Percentiles rank a stretch among this genome's conserved stretches.
Evolutionary conservation across 1,140 invertebrate species (phyloP).

Genomic region (Nephila pilipes): DNA sequence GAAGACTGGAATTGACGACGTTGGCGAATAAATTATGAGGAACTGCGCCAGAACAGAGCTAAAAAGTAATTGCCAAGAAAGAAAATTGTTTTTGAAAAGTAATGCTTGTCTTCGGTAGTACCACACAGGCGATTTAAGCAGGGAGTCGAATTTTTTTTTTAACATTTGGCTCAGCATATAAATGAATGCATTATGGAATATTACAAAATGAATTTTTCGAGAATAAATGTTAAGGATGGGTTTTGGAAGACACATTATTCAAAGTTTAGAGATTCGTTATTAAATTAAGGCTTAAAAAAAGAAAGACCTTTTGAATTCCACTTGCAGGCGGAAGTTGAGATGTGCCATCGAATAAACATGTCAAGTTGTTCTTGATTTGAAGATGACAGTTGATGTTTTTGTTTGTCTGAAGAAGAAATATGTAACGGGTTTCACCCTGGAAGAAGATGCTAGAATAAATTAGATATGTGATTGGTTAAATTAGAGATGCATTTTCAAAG

Average conservation of each 20-base stretch:
- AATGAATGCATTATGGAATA: constrained; percentile 64
- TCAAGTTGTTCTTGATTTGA: neutral
- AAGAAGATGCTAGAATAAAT: no score
- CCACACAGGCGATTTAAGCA: constrained; percentile 18
- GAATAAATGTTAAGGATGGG: neutral
- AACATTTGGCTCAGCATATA: constrained; percentile 42
- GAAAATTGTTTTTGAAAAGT: constrained; percentile 70
- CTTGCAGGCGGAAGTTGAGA: neutral
- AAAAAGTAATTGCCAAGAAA: constrained; percentile 54
- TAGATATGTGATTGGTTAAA: no score
- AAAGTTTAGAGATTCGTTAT: constrained; percentile 39
- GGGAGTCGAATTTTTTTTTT: neutral
- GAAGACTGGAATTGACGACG: neutral
- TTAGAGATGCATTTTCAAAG: no score
- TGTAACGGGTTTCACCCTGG: no score
- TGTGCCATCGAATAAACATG: neutral
- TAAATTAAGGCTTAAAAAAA: constrained; percentile 15
- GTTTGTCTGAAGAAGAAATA: no score
- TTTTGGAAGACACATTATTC: constrained; percentile 27
- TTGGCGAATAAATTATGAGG: constrained; percentile 56
- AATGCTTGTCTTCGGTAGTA: constrained; percentile 53
- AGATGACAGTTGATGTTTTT: no score
- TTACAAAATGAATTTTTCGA: constrained; percentile 51
- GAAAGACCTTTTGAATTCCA: neutral
- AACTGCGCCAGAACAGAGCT: constrained; percentile 34